These are phyloP conservation scores for Astreopora myriophthalma DNA, from an alignment of 64 coral and sea anemone species.

Conservation along the genomic window DNA sequence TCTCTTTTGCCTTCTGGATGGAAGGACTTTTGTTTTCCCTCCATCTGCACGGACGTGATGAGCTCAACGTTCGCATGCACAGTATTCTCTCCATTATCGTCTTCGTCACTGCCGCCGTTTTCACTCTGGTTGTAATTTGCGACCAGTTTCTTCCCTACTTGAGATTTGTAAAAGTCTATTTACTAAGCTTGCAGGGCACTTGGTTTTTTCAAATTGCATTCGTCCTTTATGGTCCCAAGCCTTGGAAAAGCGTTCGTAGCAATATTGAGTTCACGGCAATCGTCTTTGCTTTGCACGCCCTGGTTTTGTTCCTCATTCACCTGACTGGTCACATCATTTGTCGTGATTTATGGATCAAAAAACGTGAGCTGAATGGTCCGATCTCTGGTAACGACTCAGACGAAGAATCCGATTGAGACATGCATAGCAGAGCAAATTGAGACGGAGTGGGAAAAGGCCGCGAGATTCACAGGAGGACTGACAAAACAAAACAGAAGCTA, in stretches of 20 bases:
- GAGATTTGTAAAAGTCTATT: constrained; percentile 41
- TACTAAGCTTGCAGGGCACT: constrained; percentile 64
- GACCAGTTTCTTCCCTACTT: background rate
- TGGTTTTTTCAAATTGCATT: constrained; percentile 84
- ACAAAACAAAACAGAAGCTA: too few species aligned
- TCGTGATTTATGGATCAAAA: constrained; percentile 1
- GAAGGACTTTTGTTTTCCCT: constrained; percentile 84
- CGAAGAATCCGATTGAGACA: too few species aligned
- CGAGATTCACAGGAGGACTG: too few species aligned
- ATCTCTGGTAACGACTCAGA: too few species aligned
- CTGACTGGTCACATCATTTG: background rate
- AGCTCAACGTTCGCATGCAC: constrained; percentile 77
- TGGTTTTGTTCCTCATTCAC: constrained; percentile 37
- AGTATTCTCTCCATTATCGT: constrained; percentile 62
- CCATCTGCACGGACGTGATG: constrained; percentile 60
- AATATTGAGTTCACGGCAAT: constrained; percentile 71
- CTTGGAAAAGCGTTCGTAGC: constrained; percentile 35
- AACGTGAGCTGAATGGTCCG: too few species aligned
- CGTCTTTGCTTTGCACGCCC: constrained; percentile 49
- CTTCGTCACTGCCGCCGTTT: constrained; percentile 46
- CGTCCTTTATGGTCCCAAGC: constrained; percentile 58
- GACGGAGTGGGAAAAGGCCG: too few species aligned
- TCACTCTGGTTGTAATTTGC: constrained; percentile 41
- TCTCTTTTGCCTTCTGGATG: constrained; percentile 63
- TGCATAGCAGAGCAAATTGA: too few species aligned